Conservation (phyloP, 2,888 invertebrate species). For the Octonoba sinensis region DNA sequence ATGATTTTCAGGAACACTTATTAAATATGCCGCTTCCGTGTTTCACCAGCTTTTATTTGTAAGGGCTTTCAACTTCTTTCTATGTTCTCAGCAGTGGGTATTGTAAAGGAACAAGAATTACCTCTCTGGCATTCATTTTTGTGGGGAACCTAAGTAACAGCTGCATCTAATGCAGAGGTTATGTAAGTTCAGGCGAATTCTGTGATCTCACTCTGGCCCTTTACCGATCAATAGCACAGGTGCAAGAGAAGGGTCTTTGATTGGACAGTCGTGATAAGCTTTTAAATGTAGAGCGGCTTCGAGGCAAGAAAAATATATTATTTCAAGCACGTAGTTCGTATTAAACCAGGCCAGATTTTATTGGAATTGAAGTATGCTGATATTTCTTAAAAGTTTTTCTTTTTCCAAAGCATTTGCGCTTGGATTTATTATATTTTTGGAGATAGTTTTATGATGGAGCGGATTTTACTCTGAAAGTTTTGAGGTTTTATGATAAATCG, state of each 20-base stretch:
- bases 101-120: slow-evolving; percentile 45
- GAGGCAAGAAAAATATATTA: slow-evolving; percentile 55
- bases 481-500: too few species aligned
- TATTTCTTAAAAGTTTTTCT: slow-evolving; percentile 57
- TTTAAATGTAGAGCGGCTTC: slow-evolving; percentile 51
- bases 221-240: slow-evolving; percentile 59
- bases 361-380: slow-evolving; percentile 58
- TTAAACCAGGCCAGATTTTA: slow-evolving; percentile 50
- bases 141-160: slow-evolving; percentile 54
- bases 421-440: not conserved
- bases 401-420: slow-evolving; percentile 22
- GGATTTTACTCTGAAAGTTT: too few species aligned
- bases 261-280: slow-evolving; percentile 61
- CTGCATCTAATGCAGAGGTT: slow-evolving; percentile 62
- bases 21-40: slow-evolving; percentile 24
- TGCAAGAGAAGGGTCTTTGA: slow-evolving; percentile 55
- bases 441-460: too few species aligned
- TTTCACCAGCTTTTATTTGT: slow-evolving; percentile 15
- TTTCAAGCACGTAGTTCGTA: slow-evolving; percentile 60
- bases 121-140: slow-evolving; percentile 22
- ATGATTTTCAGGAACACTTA: slow-evolving; percentile 30
- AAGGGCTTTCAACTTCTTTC: too few species aligned
- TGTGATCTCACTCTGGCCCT: slow-evolving; percentile 38
- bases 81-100: slow-evolving; percentile 6
- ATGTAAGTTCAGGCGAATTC: slow-evolving; percentile 51